Evolutionary conservation across 2,797 vertebrate genomes (phyloP).

Genomic region (Gymnothorax javanicus): DNA sequence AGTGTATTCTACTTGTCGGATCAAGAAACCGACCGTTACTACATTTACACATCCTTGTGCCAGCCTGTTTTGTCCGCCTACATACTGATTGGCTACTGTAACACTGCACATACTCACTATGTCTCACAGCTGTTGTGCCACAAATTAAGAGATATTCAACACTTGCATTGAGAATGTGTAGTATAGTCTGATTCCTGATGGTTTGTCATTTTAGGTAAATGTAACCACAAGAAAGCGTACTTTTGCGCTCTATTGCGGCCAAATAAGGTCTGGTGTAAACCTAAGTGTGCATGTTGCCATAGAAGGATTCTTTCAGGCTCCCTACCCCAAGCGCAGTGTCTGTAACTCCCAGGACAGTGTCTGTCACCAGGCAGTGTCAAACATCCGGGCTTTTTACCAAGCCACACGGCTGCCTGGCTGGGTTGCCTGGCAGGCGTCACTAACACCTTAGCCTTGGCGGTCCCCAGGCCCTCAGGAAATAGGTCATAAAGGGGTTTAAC

Average conservation of each 20-base stretch:
- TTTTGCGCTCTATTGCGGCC: neutral
- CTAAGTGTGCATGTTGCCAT: neutral
- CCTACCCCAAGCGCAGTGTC: neutral
- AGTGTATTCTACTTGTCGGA: neutral
- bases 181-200: neutral
- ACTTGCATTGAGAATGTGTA: neutral
- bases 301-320: neutral
- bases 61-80: neutral
- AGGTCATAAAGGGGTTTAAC: constrained; percentile 35
- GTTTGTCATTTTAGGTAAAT: neutral
- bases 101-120: neutral
- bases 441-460: neutral
- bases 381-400: neutral
- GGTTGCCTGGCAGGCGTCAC: neutral
- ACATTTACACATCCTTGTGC: neutral
- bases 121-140: neutral
- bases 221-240: neutral
- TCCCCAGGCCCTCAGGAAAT: constrained; percentile 29
- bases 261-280: neutral
- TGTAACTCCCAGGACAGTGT: neutral
- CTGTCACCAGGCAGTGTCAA: neutral
- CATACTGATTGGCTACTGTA: neutral
- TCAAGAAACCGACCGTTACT: neutral
- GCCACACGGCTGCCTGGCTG: neutral
- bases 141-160: neutral